These are phyloP conservation scores for Sander vitreus DNA, from an alignment of 2,113 vertebrate genomes.

Conservation along the genomic window DNA sequence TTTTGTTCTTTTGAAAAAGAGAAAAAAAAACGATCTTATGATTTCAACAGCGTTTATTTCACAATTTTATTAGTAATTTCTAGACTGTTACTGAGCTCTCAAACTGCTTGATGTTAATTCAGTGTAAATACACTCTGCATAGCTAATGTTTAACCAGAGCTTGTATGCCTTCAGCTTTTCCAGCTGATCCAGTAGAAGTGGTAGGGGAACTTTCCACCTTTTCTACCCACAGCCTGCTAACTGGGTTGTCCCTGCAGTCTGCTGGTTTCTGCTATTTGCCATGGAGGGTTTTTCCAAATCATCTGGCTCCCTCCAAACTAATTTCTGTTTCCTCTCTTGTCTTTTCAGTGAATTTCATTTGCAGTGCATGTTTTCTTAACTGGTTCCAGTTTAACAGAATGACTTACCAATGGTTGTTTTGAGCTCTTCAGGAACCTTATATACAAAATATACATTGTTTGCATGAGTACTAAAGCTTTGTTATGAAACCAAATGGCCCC, in stretches of 20 bases:
- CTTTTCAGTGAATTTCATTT: constrained; percentile 11
- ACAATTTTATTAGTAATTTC: not conserved
- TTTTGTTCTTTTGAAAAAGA: no score
- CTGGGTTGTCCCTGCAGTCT: constrained; percentile 13
- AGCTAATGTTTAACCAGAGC: constrained; percentile 9
- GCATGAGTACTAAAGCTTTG: not conserved
- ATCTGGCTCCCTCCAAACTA: not conserved
- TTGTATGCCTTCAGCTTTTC: not conserved
- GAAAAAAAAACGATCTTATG: not conserved
- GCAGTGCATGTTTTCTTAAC: constrained; percentile 9
- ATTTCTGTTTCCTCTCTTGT: constrained; percentile 10
- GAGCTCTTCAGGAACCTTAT: constrained; percentile 2
- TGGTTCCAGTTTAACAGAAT: constrained; percentile 18
- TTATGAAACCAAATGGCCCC: not conserved
- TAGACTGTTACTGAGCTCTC: not conserved
- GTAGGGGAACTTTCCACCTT: not conserved
- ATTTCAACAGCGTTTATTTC: not conserved
- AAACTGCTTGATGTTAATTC: not conserved
- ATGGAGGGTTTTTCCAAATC: constrained; percentile 22
- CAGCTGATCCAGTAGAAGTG: constrained; percentile 1
- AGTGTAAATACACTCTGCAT: not conserved
- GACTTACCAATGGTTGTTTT: constrained; percentile 7
- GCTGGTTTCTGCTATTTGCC: constrained; percentile 27
- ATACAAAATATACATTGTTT: not conserved
- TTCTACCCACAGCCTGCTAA: not conserved